These are phyloP conservation scores for Drosophila repleta DNA, from an alignment of 1,140 invertebrate genomes.

Conservation along the genomic window DNA sequence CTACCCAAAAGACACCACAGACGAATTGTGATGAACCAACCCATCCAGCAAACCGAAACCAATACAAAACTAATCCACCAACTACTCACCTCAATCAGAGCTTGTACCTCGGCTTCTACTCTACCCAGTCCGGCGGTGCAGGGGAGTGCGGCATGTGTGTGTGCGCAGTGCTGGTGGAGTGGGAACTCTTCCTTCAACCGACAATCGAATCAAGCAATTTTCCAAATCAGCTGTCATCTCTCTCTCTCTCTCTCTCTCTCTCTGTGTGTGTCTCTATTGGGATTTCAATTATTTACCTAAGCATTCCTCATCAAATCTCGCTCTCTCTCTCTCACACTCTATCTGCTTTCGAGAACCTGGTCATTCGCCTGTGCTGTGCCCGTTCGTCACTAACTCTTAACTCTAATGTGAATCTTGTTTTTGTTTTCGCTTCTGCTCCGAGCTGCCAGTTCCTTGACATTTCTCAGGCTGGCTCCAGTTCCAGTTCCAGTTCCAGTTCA, in stretches of 20 bases:
- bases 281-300: slow-evolving; percentile 3
- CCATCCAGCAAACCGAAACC: slow-evolving; percentile 6
- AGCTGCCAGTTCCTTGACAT: not conserved
- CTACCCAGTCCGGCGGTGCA: slow-evolving; percentile 2
- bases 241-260: no score
- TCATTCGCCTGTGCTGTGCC: no score
- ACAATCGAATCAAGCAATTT: slow-evolving; percentile 38
- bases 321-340: slow-evolving; percentile 6
- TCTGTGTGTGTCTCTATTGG: slow-evolving; percentile 3
- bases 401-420: not conserved
- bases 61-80: slow-evolving; percentile 20
- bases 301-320: slow-evolving; percentile 10
- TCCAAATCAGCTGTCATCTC: slow-evolving; percentile 25
- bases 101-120: slow-evolving; percentile 9
- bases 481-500: slow-evolving; percentile 29
- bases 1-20: slow-evolving; percentile 43
- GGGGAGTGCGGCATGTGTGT: slow-evolving; percentile 46
- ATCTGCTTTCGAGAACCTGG: not conserved
- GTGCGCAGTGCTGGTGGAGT: slow-evolving; percentile 42
- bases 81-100: slow-evolving; percentile 15
- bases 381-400: no score
- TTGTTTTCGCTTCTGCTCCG: slow-evolving; percentile 17
- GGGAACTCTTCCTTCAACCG: slow-evolving; percentile 3
- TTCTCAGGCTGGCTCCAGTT: not conserved
- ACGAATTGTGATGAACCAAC: not conserved